Evolutionary conservation across 1,140 invertebrate species (phyloP), one percentile per base, ranked within the genome.

Genomic region (Leptinotarsa lineolata): DNA sequence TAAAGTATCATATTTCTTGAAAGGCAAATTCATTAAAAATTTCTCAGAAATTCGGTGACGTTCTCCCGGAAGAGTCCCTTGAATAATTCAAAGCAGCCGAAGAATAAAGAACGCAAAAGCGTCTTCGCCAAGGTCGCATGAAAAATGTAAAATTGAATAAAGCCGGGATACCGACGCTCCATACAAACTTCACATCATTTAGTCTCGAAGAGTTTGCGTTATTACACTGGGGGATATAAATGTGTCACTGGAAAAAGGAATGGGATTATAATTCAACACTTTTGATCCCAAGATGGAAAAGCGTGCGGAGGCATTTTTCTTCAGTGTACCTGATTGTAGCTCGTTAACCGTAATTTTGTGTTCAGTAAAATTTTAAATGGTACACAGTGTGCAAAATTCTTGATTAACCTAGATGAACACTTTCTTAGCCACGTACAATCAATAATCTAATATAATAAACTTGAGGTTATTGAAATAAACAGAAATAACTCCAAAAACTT

Each of bases 181-280:
- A 54, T 54, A 18, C 48, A 54, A 54, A 54, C 48, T 54, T 54
- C 48, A 54, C 48, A 54, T 54, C n/a, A 54, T 54, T 54, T 54
- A 54, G 15, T 54, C 48, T 54, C 48, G 15, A 18, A 54, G 1
- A 54, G 2, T 54, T 3, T 54, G 48, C 48, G 15, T 15, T 54
- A 54, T 54, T 54, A 18, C 48, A 16, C 48, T 54, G 16, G 48
- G 13, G 48, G 2, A 54, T 54, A 54, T 54, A 54, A 54, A 54
- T 54, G 48, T 54, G 48, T 54, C 48, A 54, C 8, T 39, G 30
- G 8, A 39, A 39, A 30, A 39, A 39, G 30, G 8, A 39, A 39
- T 39, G 30, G 30, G 30, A 39, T 39, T 39, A 39, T 39, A 39
- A 39, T 8, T 11, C 30, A 39, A 39, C 30, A 39, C 30, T 39